Conservation (phyloP, 2,888 invertebrate species). For the Trileptium ribeirensis region DNA sequence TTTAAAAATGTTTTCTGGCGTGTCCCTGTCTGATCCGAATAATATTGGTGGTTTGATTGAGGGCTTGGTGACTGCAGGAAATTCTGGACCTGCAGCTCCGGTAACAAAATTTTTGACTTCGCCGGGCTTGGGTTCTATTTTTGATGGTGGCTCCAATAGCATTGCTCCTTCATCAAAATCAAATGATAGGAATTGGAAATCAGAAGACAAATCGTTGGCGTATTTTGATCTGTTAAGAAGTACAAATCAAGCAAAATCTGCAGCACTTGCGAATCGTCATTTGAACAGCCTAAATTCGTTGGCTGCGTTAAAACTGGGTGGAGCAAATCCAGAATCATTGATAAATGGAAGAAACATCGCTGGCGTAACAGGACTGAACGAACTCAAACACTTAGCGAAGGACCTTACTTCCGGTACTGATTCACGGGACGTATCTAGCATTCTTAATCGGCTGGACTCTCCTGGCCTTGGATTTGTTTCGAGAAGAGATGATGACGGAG, state of each 20-base stretch:
- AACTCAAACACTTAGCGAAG: not conserved
- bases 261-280: not conserved
- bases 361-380: not conserved
- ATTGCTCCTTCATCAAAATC: not conserved
- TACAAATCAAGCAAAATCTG: not conserved
- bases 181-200: not conserved
- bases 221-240: not conserved
- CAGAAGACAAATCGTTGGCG: not conserved
- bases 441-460: not conserved
- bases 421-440: not conserved
- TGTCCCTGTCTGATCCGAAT: not conserved
- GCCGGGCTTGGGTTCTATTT: not conserved
- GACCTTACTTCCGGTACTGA: not conserved
- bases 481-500: not conserved
- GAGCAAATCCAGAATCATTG: not conserved
- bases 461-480: not conserved
- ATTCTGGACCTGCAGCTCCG: not conserved
- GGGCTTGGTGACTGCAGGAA: not conserved
- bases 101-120: not conserved
- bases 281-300: not conserved
- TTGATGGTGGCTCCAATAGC: not conserved
- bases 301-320: not conserved
- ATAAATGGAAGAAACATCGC: not conserved
- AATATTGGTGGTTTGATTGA: not conserved
- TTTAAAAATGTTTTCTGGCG: not conserved